Evolutionary conservation across 37 sponge, comb jelly and placozoan species (phyloP), one percentile per base, ranked within the genome.

Genomic region (Geodia barretti): DNA sequence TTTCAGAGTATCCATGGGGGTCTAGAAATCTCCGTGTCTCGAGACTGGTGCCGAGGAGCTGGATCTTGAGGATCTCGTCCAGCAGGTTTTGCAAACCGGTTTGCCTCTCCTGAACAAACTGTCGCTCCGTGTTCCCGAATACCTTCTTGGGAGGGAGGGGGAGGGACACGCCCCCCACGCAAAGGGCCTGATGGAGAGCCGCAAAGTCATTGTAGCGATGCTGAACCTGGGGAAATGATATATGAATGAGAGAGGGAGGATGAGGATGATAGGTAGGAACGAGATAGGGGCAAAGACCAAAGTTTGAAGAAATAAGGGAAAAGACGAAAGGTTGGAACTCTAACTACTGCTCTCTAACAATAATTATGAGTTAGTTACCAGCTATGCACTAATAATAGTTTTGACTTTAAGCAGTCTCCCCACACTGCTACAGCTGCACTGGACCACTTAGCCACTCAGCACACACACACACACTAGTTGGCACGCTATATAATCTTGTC

Each of bases 91-190:
- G 72, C 7, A 95, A 81, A 8, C 80, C 84, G 37, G 78, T 67
- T 42, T 92, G 87, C 29, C 96, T 35, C 66, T 89, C 87, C 20
- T 60, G 34, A 14, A 95, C 33, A 32, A 89, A 86, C 70, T 84
- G 62, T 4, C 70, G 70, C 28, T 95, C 96, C 1, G 68, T 74
- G 59, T 62, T 89, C 1, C 90, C 87, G 79, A 95, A 89, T 62
- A 89, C 8, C 78, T 92, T 92, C 84, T 95, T 95, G 4, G 96
- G 90, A 43, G 96, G 96, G 40, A 95, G 76, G 38, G 78, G 83
- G 2, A 92, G 73, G 5, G 86, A 47, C 1, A 84, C 73, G 0
- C 79, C 86, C 21, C 70, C 62, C 28, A 89, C 94, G 61, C 77
- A 69, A 7, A 95, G 31, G 28, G 60, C 26, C 39, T 86, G 61